Base-by-base conservation (phyloP, 2,113 vertebrate species). In the Spheniscus mendiculus region DNA sequence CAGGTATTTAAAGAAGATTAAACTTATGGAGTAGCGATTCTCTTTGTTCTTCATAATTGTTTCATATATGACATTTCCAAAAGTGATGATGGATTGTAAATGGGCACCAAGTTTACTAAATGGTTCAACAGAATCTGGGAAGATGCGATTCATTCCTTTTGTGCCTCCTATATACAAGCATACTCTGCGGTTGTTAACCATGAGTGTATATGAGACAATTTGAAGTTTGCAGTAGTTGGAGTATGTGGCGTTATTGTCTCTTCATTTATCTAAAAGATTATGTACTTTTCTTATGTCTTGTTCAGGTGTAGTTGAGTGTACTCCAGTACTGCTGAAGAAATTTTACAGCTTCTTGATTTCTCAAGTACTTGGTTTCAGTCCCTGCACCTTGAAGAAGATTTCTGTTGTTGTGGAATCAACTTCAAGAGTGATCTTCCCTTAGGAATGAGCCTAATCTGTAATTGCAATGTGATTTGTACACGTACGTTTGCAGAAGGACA, bases 21-120 rank as follows among this genome's bases (percentile, higher is more conserved):
- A 85, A 38, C 0, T 32, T 69, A 14, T 0, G 0, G 16, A 79
- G 4, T 4, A 80, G 9, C 6, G 11, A 23, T 58, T 74, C 4
- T 61, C 21, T 71, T 67, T 44, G 16, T 55, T 79, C 32, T 45
- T 58, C 26, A 2, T 52, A 30, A 8, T 36, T 45, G 8, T 83
- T 96, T 85, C 53, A 83, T 14, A 18, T 22, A 15, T 0, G 6
- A 5, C 17, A 23, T 91, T 93, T 93, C 38, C 55, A 55, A 15
- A 74, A 82, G 11, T 11, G 29, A 45, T 45, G n/a, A 12, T 0
- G 2, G 30, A 36, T 50, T 81, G 25, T 65, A 45, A n/a, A 62
- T 45, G 30, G 23, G 19, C 29, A 49, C 22, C 12, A 29, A 30
- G 26, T 40, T 67, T 77, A 19, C 44, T 34, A 52, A 73, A 44